Conservation (phyloP, 2,797 vertebrate species). For the Lacerta bilineata region DNA sequence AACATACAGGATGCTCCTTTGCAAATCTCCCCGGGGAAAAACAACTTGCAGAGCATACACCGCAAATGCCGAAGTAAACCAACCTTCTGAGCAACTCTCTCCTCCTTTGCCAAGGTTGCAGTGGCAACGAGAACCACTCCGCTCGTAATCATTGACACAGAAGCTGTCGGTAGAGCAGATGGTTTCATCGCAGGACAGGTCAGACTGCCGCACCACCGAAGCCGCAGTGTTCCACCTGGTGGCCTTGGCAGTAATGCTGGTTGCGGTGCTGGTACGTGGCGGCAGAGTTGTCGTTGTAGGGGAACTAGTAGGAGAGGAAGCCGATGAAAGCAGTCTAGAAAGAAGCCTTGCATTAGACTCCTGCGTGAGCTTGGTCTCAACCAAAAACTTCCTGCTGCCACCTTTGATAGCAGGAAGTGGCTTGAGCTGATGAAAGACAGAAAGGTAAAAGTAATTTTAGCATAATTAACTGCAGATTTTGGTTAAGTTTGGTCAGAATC, state of each 20-base stretch:
- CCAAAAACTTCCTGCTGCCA: conserved; percentile 83
- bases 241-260: background rate
- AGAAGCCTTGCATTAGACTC: conserved; percentile 69
- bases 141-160: conserved; percentile 89
- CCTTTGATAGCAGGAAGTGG: conserved; percentile 83
- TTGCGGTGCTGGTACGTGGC: conserved; percentile 37
- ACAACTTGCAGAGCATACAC: background rate
- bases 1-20: conserved; percentile 8
- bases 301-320: conserved; percentile 60
- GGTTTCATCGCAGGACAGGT: conserved; percentile 87
- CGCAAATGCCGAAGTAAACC: background rate
- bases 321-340: conserved; percentile 57
- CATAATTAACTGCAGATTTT: background rate
- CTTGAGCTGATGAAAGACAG: conserved; percentile 81
- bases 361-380: conserved; percentile 80
- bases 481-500: background rate
- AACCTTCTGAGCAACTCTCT: conserved; percentile 88
- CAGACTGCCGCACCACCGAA: conserved; percentile 80
- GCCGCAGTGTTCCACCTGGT: conserved; percentile 64
- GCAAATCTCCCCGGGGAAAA: background rate
- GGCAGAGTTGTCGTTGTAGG: accelerated
- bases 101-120: conserved; percentile 92
- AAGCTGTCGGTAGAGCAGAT: conserved; percentile 92
- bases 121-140: conserved; percentile 90
- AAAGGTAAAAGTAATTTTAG: conserved; percentile 41